Evolutionary conservation across 2,113 vertebrate species (phyloP).

Genomic region (Ploceus nigricollis): DNA sequence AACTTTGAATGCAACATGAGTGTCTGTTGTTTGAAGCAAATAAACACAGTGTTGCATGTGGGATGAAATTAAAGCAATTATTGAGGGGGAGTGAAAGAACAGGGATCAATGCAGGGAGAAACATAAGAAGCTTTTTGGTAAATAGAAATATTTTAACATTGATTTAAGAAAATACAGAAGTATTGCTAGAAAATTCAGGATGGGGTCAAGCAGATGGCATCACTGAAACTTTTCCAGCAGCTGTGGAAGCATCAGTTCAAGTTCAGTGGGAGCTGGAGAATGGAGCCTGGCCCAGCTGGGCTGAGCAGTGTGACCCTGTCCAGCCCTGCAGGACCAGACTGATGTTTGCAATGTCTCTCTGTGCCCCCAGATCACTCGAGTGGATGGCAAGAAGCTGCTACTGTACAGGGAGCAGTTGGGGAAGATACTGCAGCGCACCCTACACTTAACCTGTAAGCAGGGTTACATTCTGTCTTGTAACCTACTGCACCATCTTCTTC

Average conservation of each 20-base stretch:
- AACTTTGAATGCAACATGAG: not conserved
- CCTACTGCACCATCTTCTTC: slow-evolving; percentile 93
- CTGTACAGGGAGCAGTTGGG: slow-evolving; percentile 88
- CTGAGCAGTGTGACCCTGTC: not conserved
- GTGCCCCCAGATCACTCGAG: slow-evolving; percentile 86
- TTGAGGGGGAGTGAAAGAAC: not conserved
- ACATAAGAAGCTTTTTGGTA: not conserved
- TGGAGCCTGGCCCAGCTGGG: not conserved
- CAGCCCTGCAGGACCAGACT: not conserved
- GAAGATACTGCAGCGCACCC: slow-evolving; percentile 88
- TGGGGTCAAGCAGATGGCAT: not conserved
- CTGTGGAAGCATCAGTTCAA: not conserved
- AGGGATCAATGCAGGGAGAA: not conserved
- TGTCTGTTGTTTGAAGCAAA: not conserved
- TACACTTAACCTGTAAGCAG: slow-evolving; percentile 94
- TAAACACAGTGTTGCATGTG: not conserved
- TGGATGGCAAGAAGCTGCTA: slow-evolving; percentile 93
- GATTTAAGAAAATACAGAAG: not conserved
- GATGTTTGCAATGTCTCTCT: not conserved
- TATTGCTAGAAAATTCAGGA: not conserved
- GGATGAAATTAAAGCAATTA: not conserved
- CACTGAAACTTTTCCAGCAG: not conserved
- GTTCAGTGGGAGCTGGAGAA: not conserved
- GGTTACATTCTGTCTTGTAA: slow-evolving; percentile 96
- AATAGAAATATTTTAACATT: not conserved